phyloP scores from a whole-genome alignment of 2,113 vertebrate genomes.

The Neogale vison region DNA sequence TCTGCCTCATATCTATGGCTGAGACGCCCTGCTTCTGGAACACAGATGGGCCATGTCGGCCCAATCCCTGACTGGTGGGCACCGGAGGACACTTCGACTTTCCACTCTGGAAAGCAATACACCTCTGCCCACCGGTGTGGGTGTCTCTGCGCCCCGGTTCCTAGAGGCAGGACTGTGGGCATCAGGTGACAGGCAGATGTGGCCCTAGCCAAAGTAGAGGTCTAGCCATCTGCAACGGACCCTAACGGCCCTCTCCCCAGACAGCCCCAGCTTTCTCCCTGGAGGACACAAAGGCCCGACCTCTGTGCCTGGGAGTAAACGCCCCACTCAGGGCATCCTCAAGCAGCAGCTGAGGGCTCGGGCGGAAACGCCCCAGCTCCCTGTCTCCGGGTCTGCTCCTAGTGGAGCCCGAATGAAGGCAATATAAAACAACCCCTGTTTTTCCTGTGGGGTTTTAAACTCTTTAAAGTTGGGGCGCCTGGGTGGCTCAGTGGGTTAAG shows the following conservation, averaged over 20 bases:
- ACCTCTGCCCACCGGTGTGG: not conserved
- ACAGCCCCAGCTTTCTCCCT: rapidly evolving
- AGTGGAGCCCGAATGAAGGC: not conserved
- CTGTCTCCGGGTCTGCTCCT: not conserved
- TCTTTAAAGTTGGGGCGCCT: no score
- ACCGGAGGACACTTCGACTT: not conserved
- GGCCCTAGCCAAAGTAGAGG: no score
- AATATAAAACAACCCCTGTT: not conserved
- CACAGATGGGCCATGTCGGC: rapidly evolving
- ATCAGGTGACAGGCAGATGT: not conserved
- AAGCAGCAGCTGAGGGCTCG: not conserved
- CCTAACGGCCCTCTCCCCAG: not conserved
- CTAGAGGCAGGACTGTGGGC: not conserved
- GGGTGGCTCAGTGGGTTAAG: no score
- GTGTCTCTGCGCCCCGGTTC: not conserved
- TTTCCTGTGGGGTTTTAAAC: no score
- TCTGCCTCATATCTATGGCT: not conserved
- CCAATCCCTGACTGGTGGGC: not conserved
- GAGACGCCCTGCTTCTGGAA: not conserved
- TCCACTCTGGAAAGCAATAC: rapidly evolving
- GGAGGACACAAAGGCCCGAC: not conserved
- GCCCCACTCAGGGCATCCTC: not conserved
- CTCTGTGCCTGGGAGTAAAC: not conserved
- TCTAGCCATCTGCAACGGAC: no score
- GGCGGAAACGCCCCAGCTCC: not conserved